phyloP scores from a whole-genome alignment of 2,888 invertebrate species.

The Pristionchus japonicus region DNA sequence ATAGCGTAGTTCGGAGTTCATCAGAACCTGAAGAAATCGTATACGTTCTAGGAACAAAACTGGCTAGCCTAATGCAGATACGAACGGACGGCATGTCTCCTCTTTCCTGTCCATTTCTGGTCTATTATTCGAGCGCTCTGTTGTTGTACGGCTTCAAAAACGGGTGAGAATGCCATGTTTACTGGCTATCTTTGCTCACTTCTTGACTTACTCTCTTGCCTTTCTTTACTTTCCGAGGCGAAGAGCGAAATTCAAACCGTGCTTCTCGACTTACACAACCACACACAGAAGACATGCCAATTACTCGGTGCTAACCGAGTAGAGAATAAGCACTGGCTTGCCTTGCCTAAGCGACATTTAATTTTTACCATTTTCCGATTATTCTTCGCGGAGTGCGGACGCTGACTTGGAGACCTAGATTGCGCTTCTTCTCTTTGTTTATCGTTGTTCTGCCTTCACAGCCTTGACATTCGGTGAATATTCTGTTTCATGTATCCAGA shows the following conservation, averaged over 20 bases:
- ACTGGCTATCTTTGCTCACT: slow-evolving; percentile 9
- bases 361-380: too few relatives aligned
- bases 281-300: not conserved
- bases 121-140: not conserved
- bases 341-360: not conserved
- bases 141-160: not conserved
- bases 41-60: too few relatives aligned
- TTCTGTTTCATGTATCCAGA: not conserved
- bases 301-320: not conserved
- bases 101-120: not conserved
- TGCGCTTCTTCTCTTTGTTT: too few relatives aligned
- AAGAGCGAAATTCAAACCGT: slow-evolving; percentile 4
- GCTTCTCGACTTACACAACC: not conserved
- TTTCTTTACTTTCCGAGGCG: not conserved
- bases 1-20: too few relatives aligned
- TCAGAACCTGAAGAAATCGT: too few relatives aligned
- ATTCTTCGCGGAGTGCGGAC: too few relatives aligned
- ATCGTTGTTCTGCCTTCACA: not conserved
- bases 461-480: not conserved
- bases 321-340: not conserved
- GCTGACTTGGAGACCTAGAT: too few relatives aligned
- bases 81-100: not conserved
- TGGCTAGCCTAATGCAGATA: too few relatives aligned
- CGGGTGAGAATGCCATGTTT: not conserved
- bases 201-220: not conserved